Evolutionary conservation across 2,113 vertebrate genomes (phyloP), one percentile per base, ranked within the genome.

Genomic region (Neotragus moschatus): DNA sequence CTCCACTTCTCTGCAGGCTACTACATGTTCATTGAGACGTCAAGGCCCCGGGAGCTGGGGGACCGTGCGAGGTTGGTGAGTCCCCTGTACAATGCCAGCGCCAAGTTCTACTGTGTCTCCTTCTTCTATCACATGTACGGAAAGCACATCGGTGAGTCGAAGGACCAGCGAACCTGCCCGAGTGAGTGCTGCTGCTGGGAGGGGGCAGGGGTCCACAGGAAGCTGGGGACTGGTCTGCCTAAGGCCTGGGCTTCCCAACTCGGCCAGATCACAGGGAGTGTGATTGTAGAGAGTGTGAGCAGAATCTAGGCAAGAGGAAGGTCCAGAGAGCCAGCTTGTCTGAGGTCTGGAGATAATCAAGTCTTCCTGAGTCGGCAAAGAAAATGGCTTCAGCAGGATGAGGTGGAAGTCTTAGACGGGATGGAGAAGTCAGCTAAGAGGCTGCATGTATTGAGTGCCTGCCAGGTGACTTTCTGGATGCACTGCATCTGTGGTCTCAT

Each of bases 101-200:
- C 99, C 92, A 99, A 98, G 97, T 99, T 99, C n/a, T 99, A 99
- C 97, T 99, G 99, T 13, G 98, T 99, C 98, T 99, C 99, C 92
- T 99, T 99, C 99, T 99, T 99, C 99, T 99, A 99, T 98, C 99
- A 99, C 98, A 99, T 99, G 99, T 99, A 99, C 0, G 99, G 99
- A 95, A 99, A 99, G 97, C 99, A 99, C 98, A 99, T 99, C 0
- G 99, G 99, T 99, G 99, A 99, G 99, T 91, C 4, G 0, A 4
- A 79, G 80, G 36, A 12, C 60, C 28, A 1, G 39, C 33, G 4
- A 2, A 7, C 39, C 33, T 63, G 49, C 12, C 75, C 15, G 9
- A 56, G 60, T 17, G 47, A 33, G 55, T 73, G 33, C 23, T 17
- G 21, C 0, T 0, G 17, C 61, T 28, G 89, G 45, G 6, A 8